Base-by-base conservation (phyloP, 2,113 vertebrate species). In the Phodopus roborovskii region DNA sequence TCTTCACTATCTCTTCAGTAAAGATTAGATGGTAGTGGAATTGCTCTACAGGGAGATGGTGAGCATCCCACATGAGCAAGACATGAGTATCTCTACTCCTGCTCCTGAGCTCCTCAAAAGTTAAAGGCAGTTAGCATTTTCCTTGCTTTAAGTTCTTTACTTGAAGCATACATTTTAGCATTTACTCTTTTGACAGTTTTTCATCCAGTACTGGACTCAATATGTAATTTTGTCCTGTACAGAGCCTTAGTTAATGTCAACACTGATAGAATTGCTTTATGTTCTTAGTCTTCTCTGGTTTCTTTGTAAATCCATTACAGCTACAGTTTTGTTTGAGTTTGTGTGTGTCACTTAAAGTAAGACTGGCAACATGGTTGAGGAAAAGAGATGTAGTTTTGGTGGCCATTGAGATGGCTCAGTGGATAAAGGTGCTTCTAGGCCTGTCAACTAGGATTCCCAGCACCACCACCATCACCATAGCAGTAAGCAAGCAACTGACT, bases 71-170 rank as follows among this genome's bases (percentile, higher is more conserved):
- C 8, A 13, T 66, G 60, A 30, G 15, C 39, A 48, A 42, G 24
- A 15, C 12, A 0, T 6, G 7, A 85, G 39, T 33, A 3, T 36
- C 22, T 70, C 48, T 85, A 2, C 87, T 78, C 90, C 22, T 90
- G 24, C 88, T 48, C 19, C 70, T 87, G 26, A 42, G 20, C n/a
- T 42, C 91, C 48, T 62, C 17, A 81, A 24, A 87, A 45, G 64
- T n/a, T 71, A 83, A 78, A n/a, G 24, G 89, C 90, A 24, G 53
- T 92, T 92, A 68, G 58, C 42, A 58, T 91, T 19, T 94, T 74
- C 16, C 22, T 85, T 88, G 33, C 24, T 79, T 94, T 88, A 36
- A 70, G 56, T 88, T 74, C 26, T 84, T 92, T 75, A 73, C 24
- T 73, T 84, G 88, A 84, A 42, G 58, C 58, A 77, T 90, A 89